phyloP scores from a whole-genome alignment of 2,888 invertebrate species.

The Magallana nippona region DNA sequence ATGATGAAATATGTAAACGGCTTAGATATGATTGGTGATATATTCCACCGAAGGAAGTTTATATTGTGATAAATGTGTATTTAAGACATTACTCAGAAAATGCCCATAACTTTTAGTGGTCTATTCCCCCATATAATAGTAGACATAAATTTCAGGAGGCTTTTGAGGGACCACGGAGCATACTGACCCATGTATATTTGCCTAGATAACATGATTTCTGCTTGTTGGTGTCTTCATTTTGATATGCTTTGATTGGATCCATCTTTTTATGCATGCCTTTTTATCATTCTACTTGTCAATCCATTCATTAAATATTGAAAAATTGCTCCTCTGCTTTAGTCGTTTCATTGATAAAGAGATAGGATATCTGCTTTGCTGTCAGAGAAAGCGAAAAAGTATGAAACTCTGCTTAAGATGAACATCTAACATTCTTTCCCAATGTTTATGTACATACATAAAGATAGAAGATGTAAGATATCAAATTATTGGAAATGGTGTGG shows the following conservation, averaged over 20 bases:
- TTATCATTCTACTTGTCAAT: conserved; percentile 22
- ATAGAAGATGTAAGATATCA: not conserved
- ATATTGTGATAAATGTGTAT: conserved; percentile 7
- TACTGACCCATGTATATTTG: conserved; percentile 9
- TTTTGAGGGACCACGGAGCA: not conserved
- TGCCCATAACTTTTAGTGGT: not conserved
- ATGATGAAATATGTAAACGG: not conserved
- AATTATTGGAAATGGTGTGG: not conserved
- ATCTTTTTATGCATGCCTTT: conserved; percentile 27
- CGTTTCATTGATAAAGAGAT: conserved; percentile 26
- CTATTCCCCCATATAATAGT: not conserved
- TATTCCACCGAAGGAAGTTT: not conserved
- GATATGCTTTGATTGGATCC: conserved; percentile 22
- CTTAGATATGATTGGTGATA: not conserved
- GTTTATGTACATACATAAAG: not conserved
- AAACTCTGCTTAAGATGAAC: not conserved
- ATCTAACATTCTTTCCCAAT: not conserved
- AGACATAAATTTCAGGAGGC: not conserved
- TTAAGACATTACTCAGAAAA: not conserved
- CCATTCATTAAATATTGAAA: conserved; percentile 28
- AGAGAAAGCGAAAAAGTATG: conserved; percentile 1
- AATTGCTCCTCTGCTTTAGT: not conserved
- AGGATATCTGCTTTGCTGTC: conserved; percentile 15
- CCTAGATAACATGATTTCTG: not conserved
- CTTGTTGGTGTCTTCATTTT: conserved; percentile 16